These are phyloP conservation scores for Epinephelus lanceolatus DNA, from an alignment of 2,113 vertebrate species.

Conservation along the genomic window DNA sequence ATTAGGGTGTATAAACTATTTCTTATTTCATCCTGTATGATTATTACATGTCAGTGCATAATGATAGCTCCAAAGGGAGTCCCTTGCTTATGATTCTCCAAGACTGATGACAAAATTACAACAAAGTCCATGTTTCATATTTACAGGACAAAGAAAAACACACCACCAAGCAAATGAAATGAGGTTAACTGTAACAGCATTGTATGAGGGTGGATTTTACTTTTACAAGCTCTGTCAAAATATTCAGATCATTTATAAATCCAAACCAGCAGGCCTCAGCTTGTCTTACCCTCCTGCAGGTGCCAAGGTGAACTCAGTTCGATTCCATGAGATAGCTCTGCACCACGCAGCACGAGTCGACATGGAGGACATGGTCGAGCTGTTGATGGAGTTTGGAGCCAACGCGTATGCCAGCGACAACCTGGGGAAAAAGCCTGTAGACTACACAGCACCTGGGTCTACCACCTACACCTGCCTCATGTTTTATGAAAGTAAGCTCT, in stretches of 20 bases:
- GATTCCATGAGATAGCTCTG: constrained; percentile 91
- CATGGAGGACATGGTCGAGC: constrained; percentile 87
- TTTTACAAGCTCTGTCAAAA: background rate
- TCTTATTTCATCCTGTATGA: background rate
- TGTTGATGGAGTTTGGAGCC: constrained; percentile 92
- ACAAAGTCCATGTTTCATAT: background rate
- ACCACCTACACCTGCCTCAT: constrained; percentile 82
- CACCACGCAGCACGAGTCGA: constrained; percentile 90
- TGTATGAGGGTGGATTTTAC: background rate
- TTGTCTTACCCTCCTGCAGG: constrained; percentile 75
- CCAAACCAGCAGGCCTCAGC: background rate
- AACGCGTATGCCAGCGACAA: constrained; percentile 89
- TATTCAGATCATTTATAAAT: background rate
- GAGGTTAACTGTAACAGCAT: background rate
- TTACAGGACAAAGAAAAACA: background rate
- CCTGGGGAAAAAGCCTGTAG: constrained; percentile 84
- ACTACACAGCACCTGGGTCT: constrained; percentile 87
- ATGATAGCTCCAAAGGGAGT: background rate
- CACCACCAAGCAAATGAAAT: background rate
- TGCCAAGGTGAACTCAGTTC: constrained; percentile 91
- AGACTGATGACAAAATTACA: background rate
- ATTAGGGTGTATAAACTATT: background rate
- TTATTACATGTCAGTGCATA: background rate
- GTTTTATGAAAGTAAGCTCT: constrained; percentile 87
- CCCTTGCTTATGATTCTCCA: background rate